Evolutionary conservation across 37 sponge, comb jelly and placozoan species (phyloP), one percentile per base, ranked within the genome.

Genomic region (Spongia lamella): DNA sequence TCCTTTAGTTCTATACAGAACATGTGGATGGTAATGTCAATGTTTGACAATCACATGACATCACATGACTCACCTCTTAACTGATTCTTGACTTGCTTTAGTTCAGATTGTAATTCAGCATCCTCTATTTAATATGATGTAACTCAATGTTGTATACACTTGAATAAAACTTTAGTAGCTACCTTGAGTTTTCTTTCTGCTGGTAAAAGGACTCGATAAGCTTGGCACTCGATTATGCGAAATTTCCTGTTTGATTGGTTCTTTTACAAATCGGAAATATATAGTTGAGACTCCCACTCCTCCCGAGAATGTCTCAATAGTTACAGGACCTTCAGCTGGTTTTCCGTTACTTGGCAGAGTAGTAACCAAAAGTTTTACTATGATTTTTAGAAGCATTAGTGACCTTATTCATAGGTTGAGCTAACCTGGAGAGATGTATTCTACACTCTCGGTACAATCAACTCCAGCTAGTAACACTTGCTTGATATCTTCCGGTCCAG

Each of bases 361-460:
- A 27, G 85, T 85, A 35, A 93, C 79, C 0, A 66, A 79, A 20
- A 93, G 73, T 52, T 93, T 93, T n/a, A 79, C 89, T 84, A 59
- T 20, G 63, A 24, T 39, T 31, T 25, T 63, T 0, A 43, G 7
- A 43, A n/a, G n/a, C n/a, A n/a, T n/a, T n/a, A 58, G 5, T 58
- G 5, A 30, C 61, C 11, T 14, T 5, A 58, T 13, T 30, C 30
- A 58, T 13, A 58, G 54, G 19, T 24, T 5, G 35, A 36, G 24
- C 81, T 80, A 26, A 87, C 88, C 64, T 63, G 85, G 40, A 15
- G 93, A 92, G 33, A 81, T 47, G 73, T 87, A 94, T 51, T 94
- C 95, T 66, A 94, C 29, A 39, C 70, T 58, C n/a, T 32, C 51
- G 1, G 87, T 88, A 59, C 95, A 94, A 72, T 94, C 95, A 19